Base-by-base conservation (phyloP, 2,113 vertebrate genomes). In the Prionailurus bengalensis region DNA sequence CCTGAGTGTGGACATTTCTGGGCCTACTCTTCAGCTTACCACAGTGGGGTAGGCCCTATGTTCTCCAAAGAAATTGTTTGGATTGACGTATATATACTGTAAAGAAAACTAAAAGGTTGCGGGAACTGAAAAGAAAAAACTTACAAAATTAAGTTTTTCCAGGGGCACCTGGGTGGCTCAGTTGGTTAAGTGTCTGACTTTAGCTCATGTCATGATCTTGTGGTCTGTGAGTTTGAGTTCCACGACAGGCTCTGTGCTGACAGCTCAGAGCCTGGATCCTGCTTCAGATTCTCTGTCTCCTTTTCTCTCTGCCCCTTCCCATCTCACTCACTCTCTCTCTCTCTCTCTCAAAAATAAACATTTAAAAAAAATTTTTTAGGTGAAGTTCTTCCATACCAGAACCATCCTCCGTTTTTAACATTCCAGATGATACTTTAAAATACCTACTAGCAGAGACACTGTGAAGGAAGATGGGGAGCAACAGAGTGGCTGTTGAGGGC, bases 81-180 rank as follows among this genome's bases (percentile, higher is more conserved):
- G 78, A 61, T 45, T 27, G 19, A 68, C 51, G n/a, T 89, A 86
- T 48, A 70, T 14, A 82, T 33, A 86, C 58, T 48, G 19, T 48
- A 25, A 81, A 84, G 81, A 88, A 96, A 96, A 66, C 16, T 36
- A 63, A 81, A n/a, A 83, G 51, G 48, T 12, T 33, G 48, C 81
- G 36, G 19, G 61, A 94, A 66, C 25, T 42, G 80, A 93, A 94
- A 88, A 76, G 80, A 93, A 94, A 88, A 80, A 74, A 25, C 25
- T 94, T 65, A 78, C 0, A 14, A 71, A 80, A 87, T 87, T 33
- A 71, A 82, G 31, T 42, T 66, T 70, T 80, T n/a, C 33, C 31
- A 76, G 58, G 19, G 58, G 58, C 7, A 3, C 58, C 58, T 61
- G 58, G 21, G 21, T 61, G 58, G 58, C 58, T 61, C 58, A 61